A percentile compares a stretch with the other conserved stretches of the same genome.
phyloP scores from a whole-genome alignment of 2,113 vertebrate genomes.

The Sorex araneus region DNA sequence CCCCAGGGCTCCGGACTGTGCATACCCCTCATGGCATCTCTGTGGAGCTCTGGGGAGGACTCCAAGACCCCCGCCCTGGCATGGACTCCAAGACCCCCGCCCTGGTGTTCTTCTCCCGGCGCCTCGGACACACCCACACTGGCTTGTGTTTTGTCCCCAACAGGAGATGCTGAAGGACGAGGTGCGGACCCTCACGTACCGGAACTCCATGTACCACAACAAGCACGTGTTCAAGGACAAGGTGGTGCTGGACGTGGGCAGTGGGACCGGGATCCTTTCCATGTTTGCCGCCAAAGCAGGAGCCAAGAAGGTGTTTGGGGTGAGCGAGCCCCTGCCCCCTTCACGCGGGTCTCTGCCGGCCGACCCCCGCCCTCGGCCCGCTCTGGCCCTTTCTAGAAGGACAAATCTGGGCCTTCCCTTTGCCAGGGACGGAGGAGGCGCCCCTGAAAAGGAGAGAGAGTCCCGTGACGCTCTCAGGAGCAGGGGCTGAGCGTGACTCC shows the following conservation, averaged over 20 bases:
- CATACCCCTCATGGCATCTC: background rate
- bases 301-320: constrained; percentile 98
- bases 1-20: background rate
- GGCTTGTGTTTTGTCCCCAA: constrained; percentile 32
- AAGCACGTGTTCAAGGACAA: constrained; percentile 99
- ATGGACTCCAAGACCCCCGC: fast-evolving
- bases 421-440: background rate
- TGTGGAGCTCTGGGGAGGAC: background rate
- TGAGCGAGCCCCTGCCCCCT: constrained; percentile 86
- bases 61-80: fast-evolving
- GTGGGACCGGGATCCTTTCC: constrained; percentile 98
- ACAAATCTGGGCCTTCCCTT: background rate
- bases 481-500: background rate
- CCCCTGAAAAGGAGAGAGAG: background rate
- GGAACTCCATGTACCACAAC: constrained; percentile 99
- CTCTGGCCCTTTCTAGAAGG: background rate
- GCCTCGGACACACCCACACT: fast-evolving
- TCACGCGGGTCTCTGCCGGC: fast-evolving
- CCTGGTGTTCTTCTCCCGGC: too few species aligned
- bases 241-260: constrained; percentile 97
- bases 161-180: constrained; percentile 99
- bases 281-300: constrained; percentile 99
- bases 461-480: background rate
- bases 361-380: background rate
- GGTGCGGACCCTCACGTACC: constrained; percentile 97